Conservation (phyloP, 1,140 invertebrate genomes). For the Drosophila nigromelanica region DNA sequence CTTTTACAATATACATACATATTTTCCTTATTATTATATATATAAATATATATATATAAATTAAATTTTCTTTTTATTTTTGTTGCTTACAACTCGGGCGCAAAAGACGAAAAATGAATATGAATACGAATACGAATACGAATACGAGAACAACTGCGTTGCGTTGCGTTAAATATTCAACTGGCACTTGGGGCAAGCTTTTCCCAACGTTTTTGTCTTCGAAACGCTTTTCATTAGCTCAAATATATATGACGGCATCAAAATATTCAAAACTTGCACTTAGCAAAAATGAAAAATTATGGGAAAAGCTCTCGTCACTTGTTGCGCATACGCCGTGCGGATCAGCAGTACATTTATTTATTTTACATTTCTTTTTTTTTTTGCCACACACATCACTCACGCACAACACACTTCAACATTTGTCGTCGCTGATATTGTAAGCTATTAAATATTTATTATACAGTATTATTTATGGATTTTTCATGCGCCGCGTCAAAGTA, state of each 20-base stretch:
- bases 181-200: slow-evolving; percentile 71
- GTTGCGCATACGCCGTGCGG: slow-evolving; percentile 74
- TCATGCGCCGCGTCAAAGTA: slow-evolving; percentile 25
- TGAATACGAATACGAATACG: slow-evolving; percentile 16
- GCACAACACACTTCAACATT: slow-evolving; percentile 10
- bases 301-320: slow-evolving; percentile 67
- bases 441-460: slow-evolving; percentile 45
- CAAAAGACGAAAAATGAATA: background rate
- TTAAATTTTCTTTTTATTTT: slow-evolving; percentile 14
- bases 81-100: slow-evolving; percentile 24
- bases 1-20: background rate
- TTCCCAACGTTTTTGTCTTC: slow-evolving; percentile 57
- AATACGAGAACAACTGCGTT: slow-evolving; percentile 45
- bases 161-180: slow-evolving; percentile 66
- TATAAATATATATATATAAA: background rate
- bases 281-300: slow-evolving; percentile 33
- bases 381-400: background rate
- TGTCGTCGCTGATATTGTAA: slow-evolving; percentile 2
- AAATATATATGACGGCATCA: slow-evolving; percentile 63
- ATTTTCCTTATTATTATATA: slow-evolving; percentile 9
- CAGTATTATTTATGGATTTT: slow-evolving; percentile 47
- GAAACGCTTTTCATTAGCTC: slow-evolving; percentile 70
- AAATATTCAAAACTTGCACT: slow-evolving; percentile 54
- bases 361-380: too few species aligned
- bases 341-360: background rate